These are phyloP conservation scores for Thalpophila matura DNA, from an alignment of 2,888 invertebrate species.

Conservation along the genomic window DNA sequence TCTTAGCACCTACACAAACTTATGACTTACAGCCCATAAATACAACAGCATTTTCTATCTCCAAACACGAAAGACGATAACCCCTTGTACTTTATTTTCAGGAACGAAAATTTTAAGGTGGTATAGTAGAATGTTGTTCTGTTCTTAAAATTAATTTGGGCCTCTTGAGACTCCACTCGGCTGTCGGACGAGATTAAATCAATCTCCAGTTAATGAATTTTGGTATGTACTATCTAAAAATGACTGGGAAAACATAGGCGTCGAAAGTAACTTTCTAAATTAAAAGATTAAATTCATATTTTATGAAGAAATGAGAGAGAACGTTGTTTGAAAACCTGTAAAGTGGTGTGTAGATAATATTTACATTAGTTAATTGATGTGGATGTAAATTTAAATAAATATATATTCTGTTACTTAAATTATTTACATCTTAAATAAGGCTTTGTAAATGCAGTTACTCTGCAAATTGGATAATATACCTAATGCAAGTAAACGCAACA, in stretches of 20 bases:
- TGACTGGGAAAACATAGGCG: slow-evolving; percentile 57
- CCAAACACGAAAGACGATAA: slow-evolving; percentile 59
- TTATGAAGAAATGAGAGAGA: slow-evolving; percentile 24
- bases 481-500: too few species aligned
- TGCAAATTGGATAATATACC: too few species aligned
- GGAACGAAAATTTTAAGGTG: slow-evolving; percentile 26
- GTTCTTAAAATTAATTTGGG: slow-evolving; percentile 88
- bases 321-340: slow-evolving; percentile 13
- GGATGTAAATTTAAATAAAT: background rate
- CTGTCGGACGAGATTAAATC: slow-evolving; percentile 82
- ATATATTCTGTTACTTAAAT: background rate
- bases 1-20: slow-evolving; percentile 64
- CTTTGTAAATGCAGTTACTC: too few species aligned
- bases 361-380: background rate
- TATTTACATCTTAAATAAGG: background rate
- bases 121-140: slow-evolving; percentile 74
- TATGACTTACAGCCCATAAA: slow-evolving; percentile 31
- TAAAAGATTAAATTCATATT: slow-evolving; percentile 55
- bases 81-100: slow-evolving; percentile 37
- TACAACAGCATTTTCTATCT: slow-evolving; percentile 46
- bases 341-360: slow-evolving; percentile 10
- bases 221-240: slow-evolving; percentile 72
- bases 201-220: slow-evolving; percentile 83
- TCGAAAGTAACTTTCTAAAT: slow-evolving; percentile 49
- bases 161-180: slow-evolving; percentile 83